Percentiles rank a stretch among this genome's conserved stretches.
Evolutionary conservation across 2,113 vertebrate genomes (phyloP).

Genomic region (Phalacrocorax pelagicus): DNA sequence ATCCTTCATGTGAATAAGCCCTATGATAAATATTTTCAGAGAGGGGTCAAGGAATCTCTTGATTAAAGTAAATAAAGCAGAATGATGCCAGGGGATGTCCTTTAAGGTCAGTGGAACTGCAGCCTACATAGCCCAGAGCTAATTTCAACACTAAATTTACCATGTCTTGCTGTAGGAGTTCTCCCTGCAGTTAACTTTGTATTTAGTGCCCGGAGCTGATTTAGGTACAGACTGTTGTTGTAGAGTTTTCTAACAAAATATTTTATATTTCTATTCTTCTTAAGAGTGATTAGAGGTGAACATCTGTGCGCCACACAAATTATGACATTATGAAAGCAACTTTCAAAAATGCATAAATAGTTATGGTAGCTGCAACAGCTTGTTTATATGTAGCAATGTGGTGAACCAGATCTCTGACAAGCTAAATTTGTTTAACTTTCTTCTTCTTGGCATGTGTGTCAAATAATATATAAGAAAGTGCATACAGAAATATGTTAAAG

Average conservation of each 20-base stretch:
- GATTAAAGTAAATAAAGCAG: neutral
- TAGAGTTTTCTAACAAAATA: neutral
- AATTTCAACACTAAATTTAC: neutral
- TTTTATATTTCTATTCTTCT: slow-evolving; percentile 11
- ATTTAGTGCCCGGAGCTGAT: slow-evolving; percentile 10
- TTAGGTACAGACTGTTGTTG: neutral
- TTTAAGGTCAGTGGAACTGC: neutral
- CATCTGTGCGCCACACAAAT: slow-evolving; percentile 42
- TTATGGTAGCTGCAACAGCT: neutral
- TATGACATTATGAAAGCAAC: slow-evolving; percentile 14
- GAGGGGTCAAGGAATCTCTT: neutral
- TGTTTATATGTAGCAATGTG: slow-evolving; percentile 29
- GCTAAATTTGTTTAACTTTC: slow-evolving; percentile 3
- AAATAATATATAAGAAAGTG: neutral
- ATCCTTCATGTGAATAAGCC: neutral
- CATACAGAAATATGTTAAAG: neutral
- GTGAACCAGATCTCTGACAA: slow-evolving; percentile 22
- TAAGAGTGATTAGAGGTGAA: slow-evolving; percentile 37
- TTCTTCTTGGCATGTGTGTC: neutral
- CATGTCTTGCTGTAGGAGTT: neutral
- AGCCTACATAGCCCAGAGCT: neutral
- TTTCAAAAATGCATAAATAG: neutral
- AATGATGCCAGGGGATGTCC: neutral
- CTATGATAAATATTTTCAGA: neutral
- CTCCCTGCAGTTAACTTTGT: neutral